Conservation (phyloP, 2,113 vertebrate species). For the Progne subis region DNA sequence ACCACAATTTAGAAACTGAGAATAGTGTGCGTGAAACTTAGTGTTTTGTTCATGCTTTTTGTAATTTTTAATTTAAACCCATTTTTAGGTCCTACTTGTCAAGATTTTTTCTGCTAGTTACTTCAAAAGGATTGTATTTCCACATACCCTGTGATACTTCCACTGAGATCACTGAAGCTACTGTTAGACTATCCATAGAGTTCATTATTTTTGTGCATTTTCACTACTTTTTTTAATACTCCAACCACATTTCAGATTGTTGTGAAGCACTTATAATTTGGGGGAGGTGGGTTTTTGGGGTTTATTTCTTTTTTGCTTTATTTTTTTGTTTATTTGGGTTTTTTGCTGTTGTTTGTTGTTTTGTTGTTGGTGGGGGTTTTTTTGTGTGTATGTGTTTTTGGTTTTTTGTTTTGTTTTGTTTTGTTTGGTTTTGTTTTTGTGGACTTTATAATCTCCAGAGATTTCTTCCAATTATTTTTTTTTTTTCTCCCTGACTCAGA, state of each 20-base stretch:
- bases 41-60: neutral
- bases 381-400: fast-evolving
- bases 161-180: neutral
- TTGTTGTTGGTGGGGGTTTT: fast-evolving
- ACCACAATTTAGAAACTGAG: neutral
- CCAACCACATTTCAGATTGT: neutral
- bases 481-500: neutral
- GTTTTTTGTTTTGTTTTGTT: neutral
- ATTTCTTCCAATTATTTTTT: neutral
- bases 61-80: neutral
- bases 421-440: neutral
- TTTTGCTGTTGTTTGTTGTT: neutral
- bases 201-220: neutral
- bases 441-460: neutral
- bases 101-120: neutral
- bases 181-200: fast-evolving
- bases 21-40: neutral
- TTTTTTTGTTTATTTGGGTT: neutral
- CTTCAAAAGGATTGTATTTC: neutral
- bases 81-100: neutral
- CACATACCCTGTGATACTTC: neutral
- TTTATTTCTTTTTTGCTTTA: neutral
- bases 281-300: fast-evolving
- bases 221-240: fast-evolving
- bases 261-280: neutral